Evolutionary conservation across 2,888 invertebrate genomes (phyloP).

Genomic region (Cheilosia impressa): DNA sequence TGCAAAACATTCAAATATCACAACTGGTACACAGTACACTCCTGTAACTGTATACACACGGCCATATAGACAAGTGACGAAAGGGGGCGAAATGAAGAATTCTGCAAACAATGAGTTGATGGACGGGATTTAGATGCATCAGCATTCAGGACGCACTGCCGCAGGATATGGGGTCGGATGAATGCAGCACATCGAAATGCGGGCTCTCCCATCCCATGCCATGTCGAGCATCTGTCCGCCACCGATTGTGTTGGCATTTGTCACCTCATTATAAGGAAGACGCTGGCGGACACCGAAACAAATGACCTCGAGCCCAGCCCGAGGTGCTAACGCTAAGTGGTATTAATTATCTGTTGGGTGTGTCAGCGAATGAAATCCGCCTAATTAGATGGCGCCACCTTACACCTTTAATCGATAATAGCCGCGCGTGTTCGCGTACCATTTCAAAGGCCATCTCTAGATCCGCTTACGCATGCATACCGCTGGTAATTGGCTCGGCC

Average conservation of each 20-base stretch:
- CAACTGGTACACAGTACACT: slow-evolving; percentile 30
- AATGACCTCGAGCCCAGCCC: neutral
- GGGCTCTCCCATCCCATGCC: slow-evolving; percentile 12
- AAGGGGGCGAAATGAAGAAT: slow-evolving; percentile 27
- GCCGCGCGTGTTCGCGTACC: slow-evolving; percentile 16
- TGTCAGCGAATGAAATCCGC: slow-evolving; percentile 19
- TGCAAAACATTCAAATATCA: slow-evolving; percentile 41
- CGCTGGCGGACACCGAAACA: neutral
- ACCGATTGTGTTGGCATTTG: slow-evolving; percentile 17
- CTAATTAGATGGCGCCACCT: slow-evolving; percentile 71
- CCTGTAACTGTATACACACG: slow-evolving; percentile 26
- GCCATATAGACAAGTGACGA: slow-evolving; percentile 10
- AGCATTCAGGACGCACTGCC: slow-evolving; percentile 28
- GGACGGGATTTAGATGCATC: slow-evolving; percentile 49
- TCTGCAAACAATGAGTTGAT: slow-evolving; percentile 60
- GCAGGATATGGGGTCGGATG: slow-evolving; percentile 15
- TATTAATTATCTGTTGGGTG: slow-evolving; percentile 57
- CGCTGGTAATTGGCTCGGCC: slow-evolving; percentile 63
- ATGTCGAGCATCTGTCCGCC: slow-evolving; percentile 17
- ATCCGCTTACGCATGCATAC: slow-evolving; percentile 54
- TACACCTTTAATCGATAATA: slow-evolving; percentile 51
- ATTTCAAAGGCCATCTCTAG: slow-evolving; percentile 40
- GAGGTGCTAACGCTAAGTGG: slow-evolving; percentile 46
- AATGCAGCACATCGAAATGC: slow-evolving; percentile 28
- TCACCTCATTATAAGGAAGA: slow-evolving; percentile 30